These are phyloP conservation scores for Drosophila sordidula DNA, from an alignment of 2,888 invertebrate species.

Conservation along the genomic window DNA sequence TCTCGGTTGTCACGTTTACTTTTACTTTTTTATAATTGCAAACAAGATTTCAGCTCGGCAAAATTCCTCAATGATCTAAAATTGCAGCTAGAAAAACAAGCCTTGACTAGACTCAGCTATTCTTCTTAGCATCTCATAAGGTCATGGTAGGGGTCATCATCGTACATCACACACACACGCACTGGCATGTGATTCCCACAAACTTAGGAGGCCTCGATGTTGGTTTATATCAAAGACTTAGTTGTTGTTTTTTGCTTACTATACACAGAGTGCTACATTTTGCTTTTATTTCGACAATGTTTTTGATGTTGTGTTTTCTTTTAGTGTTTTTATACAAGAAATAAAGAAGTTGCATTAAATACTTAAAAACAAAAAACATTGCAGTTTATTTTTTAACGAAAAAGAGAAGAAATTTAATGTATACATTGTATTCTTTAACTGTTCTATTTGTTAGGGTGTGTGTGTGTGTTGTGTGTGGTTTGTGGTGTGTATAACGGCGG, in stretches of 20 bases:
- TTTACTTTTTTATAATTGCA: slow-evolving; percentile 34
- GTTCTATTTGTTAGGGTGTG: slow-evolving; percentile 9
- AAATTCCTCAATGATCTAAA: background rate
- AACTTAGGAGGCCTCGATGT: slow-evolving; percentile 4
- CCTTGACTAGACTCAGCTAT: slow-evolving; percentile 9
- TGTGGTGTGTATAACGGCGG: slow-evolving; percentile 31
- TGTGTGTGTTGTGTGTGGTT: background rate
- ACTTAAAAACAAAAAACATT: slow-evolving; percentile 55
- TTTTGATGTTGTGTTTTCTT: slow-evolving; percentile 23
- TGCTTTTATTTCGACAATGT: slow-evolving; percentile 69
- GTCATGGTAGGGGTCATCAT: background rate
- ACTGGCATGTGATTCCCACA: background rate
- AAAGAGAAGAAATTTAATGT: slow-evolving; percentile 34
- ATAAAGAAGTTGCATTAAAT: slow-evolving; percentile 55
- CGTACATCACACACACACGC: background rate
- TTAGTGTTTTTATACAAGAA: slow-evolving; percentile 42
- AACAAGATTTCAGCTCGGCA: slow-evolving; percentile 25
- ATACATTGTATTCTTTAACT: slow-evolving; percentile 28
- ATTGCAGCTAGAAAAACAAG: slow-evolving; percentile 19
- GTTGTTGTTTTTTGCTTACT: slow-evolving; percentile 60
- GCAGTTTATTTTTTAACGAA: slow-evolving; percentile 41
- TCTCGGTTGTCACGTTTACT: slow-evolving; percentile 9
- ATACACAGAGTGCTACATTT: slow-evolving; percentile 73
- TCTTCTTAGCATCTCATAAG: background rate
- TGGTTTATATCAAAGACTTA: slow-evolving; percentile 38